Evolutionary conservation across 1,140 invertebrate genomes (phyloP).

Genomic region (Calosoma granatense): DNA sequence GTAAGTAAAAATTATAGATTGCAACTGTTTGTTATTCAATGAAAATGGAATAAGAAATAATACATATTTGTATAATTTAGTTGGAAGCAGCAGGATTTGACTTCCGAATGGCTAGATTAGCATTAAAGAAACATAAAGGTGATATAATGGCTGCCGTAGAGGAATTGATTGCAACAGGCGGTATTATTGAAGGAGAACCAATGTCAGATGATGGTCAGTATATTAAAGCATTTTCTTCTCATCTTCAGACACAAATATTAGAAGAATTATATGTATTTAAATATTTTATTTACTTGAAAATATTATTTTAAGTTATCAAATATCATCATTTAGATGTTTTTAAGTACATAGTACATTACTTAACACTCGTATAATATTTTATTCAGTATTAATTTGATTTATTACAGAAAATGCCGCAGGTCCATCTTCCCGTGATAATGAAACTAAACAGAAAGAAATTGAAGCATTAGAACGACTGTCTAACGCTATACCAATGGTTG

Average conservation of each 20-base stretch:
- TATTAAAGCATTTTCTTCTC: slow-evolving; percentile 5
- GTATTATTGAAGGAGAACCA: slow-evolving; percentile 26
- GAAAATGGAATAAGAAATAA: slow-evolving; percentile 18
- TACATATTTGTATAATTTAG: too few species aligned
- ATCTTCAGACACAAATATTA: slow-evolving; percentile 4
- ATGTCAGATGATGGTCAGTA: slow-evolving; percentile 17
- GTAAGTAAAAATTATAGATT: slow-evolving; percentile 16
- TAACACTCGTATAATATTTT: not conserved
- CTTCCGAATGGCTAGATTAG: slow-evolving; percentile 38
- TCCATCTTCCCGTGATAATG: slow-evolving; percentile 3
- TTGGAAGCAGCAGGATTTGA: slow-evolving; percentile 52
- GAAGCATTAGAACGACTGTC: slow-evolving; percentile 45
- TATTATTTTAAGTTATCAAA: too few species aligned
- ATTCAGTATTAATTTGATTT: not conserved
- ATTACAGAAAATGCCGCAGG: not conserved
- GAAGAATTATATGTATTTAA: slow-evolving; percentile 9
- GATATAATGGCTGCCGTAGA: slow-evolving; percentile 47
- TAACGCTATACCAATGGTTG: slow-evolving; percentile 44
- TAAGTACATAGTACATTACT: not conserved
- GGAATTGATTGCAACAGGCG: slow-evolving; percentile 34
- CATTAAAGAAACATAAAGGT: slow-evolving; percentile 43
- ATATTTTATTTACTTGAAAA: too few species aligned
- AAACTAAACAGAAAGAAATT: slow-evolving; percentile 29
- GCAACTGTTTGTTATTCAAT: slow-evolving; percentile 21
- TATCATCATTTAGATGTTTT: too few species aligned